A percentile compares a stretch with the other conserved stretches of the same genome.
Evolutionary conservation across 2,888 invertebrate species (phyloP).

Genomic region (Cephus sareptanus): DNA sequence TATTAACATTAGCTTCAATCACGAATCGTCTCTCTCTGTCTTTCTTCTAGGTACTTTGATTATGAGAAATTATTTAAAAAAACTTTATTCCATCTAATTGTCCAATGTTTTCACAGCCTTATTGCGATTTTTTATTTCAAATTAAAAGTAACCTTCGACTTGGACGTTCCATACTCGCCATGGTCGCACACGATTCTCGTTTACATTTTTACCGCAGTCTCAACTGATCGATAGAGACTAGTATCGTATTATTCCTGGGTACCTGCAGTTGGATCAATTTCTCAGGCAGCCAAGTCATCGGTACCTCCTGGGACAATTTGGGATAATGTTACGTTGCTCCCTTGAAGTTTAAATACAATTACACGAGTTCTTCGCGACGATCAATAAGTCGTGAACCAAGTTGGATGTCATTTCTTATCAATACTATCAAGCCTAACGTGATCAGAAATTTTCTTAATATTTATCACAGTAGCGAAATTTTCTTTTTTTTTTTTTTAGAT

Average conservation of each 20-base stretch:
- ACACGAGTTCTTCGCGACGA: not conserved
- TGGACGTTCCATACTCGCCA: not conserved
- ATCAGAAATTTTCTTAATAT: not conserved
- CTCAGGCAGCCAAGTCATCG: slow-evolving; percentile 18
- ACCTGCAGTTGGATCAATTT: slow-evolving; percentile 64
- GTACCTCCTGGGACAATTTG: not conserved
- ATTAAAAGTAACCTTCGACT: not conserved
- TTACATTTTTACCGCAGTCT: slow-evolving; percentile 31
- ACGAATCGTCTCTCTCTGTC: not conserved
- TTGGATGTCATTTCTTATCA: not conserved
- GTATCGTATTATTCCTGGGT: slow-evolving; percentile 43
- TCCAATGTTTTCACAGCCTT: not conserved
- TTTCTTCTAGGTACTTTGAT: not conserved
- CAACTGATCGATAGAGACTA: slow-evolving; percentile 36
- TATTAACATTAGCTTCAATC: not conserved
- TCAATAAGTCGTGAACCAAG: not conserved
- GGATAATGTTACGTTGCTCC: not conserved
- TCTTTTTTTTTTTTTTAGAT: not conserved
- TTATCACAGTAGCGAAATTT: not conserved
- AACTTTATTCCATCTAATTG: not conserved
- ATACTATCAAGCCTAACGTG: not conserved
- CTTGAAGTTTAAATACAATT: not conserved
- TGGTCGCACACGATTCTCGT: not conserved
- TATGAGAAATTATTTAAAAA: not conserved
- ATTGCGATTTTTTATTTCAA: not conserved